Evolutionary conservation across 2,888 invertebrate species (phyloP).

Genomic region (Hymenopus coronatus): DNA sequence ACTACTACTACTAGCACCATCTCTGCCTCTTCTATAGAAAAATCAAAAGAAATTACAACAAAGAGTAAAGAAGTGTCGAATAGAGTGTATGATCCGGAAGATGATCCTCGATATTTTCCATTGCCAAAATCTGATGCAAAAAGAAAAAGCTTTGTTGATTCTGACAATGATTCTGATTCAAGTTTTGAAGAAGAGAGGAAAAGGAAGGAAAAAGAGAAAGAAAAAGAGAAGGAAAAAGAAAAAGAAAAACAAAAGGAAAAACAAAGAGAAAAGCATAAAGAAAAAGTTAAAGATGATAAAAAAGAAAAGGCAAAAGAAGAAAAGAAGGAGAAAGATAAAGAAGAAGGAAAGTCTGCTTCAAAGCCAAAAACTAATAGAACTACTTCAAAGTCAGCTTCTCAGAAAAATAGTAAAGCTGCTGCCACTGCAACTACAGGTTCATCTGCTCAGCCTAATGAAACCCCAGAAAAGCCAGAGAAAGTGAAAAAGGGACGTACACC

Average conservation of each 20-base stretch:
- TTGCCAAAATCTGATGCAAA: conserved; percentile 59
- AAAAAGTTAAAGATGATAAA: background rate
- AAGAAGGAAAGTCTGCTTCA: conserved; percentile 11
- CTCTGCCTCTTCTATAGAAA: conserved; percentile 41
- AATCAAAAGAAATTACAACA: conserved; percentile 52
- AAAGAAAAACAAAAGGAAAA: conserved; percentile 16
- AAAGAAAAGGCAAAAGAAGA: background rate
- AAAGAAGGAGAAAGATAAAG: conserved; percentile 15
- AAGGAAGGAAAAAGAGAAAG: conserved; percentile 6
- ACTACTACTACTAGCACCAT: conserved; percentile 43
- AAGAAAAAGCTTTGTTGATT: conserved; percentile 64
- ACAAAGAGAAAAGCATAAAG: conserved; percentile 22
- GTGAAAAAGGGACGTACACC: conserved; percentile 47
- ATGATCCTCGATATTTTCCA: conserved; percentile 71
- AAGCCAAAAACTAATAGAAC: conserved; percentile 25
- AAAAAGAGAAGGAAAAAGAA: conserved; percentile 3
- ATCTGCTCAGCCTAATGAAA: conserved; percentile 23
- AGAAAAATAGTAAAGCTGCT: conserved; percentile 8
- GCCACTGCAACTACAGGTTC: conserved; percentile 11
- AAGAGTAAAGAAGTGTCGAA: conserved; percentile 23
- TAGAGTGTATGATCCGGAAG: conserved; percentile 50
- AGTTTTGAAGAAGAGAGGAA: conserved; percentile 45
- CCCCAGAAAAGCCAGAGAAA: conserved; percentile 38
- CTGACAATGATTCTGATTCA: conserved; percentile 60
- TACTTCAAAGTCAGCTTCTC: conserved; percentile 36